Percentiles rank a stretch among this genome's conserved stretches.
Evolutionary conservation across 2,113 vertebrate genomes (phyloP).

Genomic region (Gymnobelideus leadbeateri): DNA sequence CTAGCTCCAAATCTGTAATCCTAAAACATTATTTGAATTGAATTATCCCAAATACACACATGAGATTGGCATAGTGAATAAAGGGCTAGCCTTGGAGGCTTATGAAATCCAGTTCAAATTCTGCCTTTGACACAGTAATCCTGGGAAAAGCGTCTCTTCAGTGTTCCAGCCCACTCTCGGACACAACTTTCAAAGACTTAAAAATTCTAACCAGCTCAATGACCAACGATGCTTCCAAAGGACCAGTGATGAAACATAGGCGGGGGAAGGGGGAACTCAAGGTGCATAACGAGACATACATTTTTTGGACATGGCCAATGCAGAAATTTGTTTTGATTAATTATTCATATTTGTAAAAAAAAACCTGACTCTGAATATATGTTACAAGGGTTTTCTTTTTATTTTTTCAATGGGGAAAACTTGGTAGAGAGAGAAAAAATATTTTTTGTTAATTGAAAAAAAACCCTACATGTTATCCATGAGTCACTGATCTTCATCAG

Average conservation of each 20-base stretch:
- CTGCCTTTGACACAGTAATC: neutral
- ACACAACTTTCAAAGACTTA: neutral
- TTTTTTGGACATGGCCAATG: no score
- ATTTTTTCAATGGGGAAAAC: neutral
- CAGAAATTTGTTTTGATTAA: no score
- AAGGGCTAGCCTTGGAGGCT: neutral
- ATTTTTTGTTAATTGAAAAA: no score
- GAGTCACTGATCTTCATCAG: neutral
- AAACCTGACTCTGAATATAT: neutral
- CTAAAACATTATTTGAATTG: neutral
- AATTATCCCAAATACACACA: neutral
- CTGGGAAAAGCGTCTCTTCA: neutral
- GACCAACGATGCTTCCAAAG: neutral
- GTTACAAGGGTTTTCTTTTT: neutral
- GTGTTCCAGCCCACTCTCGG: neutral
- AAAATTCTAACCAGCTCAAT: neutral
- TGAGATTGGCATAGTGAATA: neutral
- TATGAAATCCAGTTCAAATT: neutral
- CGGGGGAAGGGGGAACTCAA: no score
- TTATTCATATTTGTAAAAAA: no score
- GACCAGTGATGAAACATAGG: neutral
- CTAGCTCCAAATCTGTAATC: neutral
- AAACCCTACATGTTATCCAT: neutral
- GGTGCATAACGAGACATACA: no score
- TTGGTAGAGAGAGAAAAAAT: neutral